Conservation (phyloP, 2,797 vertebrate genomes). For the Cyprinodon diabolis region DNA sequence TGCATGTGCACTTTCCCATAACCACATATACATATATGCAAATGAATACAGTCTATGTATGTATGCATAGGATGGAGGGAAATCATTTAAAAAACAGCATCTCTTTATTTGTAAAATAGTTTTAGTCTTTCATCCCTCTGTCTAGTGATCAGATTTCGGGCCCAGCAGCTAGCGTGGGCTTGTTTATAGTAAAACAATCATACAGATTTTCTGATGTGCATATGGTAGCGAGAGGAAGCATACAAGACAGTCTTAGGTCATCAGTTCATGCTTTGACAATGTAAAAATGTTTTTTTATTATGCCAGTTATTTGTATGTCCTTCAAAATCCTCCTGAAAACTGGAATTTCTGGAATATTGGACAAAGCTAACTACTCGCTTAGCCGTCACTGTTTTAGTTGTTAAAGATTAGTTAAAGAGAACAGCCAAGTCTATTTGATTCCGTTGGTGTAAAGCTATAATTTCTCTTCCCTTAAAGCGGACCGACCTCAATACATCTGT, state of each 20-base stretch:
- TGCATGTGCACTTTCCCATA: neutral
- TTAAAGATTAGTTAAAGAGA: slow-evolving; percentile 10
- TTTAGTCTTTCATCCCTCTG: neutral
- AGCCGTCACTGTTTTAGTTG: slow-evolving; percentile 45
- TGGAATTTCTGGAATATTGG: slow-evolving; percentile 12
- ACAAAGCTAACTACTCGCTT: slow-evolving; percentile 48
- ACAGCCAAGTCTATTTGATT: slow-evolving; percentile 40
- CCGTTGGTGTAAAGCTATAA: slow-evolving; percentile 23
- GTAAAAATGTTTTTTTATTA: no score
- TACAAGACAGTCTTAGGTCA: neutral
- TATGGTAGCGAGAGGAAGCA: neutral
- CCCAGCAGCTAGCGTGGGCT: neutral
- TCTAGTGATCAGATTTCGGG: neutral
- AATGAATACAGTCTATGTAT: neutral
- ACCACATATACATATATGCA: no score
- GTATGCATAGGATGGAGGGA: neutral
- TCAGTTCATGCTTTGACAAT: neutral
- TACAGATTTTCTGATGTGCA: neutral
- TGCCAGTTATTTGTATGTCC: no score
- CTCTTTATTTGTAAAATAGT: neutral
- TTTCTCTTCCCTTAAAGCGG: slow-evolving; percentile 9
- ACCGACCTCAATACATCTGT: slow-evolving; percentile 40
- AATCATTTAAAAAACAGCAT: neutral
- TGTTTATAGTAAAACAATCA: neutral
- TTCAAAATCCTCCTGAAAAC: no score